A percentile compares a stretch with the other conserved stretches of the same genome.
These are phyloP conservation scores for Chelonoidis abingdonii DNA, from an alignment of 2,113 vertebrate genomes.

Conservation along the genomic window DNA sequence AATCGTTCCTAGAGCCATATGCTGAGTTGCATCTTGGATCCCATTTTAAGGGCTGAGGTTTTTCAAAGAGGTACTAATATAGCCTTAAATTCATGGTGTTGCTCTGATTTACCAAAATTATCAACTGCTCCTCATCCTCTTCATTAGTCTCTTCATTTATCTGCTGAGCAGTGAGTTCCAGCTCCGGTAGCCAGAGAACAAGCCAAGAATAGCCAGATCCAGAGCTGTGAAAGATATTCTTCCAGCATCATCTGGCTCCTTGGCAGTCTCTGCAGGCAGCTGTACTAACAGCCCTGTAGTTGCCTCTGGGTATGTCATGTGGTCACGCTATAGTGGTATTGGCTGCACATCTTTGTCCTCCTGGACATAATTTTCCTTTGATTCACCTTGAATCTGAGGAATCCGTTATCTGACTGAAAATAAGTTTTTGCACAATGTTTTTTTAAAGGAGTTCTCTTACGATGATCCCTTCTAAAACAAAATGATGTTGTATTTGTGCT, in stretches of 20 bases:
- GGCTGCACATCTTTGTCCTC: slow-evolving; percentile 57
- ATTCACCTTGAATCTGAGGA: slow-evolving; percentile 73
- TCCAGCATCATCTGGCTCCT: slow-evolving; percentile 64
- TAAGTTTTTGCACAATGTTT: neutral
- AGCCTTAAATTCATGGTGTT: slow-evolving; percentile 27
- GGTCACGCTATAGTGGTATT: neutral
- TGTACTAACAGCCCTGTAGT: slow-evolving; percentile 43
- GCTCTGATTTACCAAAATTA: slow-evolving; percentile 28
- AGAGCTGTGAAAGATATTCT: slow-evolving; percentile 67
- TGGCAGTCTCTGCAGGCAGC: slow-evolving; percentile 58
- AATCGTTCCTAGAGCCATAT: neutral
- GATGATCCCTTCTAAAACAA: slow-evolving; percentile 42
- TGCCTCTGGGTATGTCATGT: slow-evolving; percentile 54
- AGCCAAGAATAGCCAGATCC: slow-evolving; percentile 62
- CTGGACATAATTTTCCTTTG: slow-evolving; percentile 71
- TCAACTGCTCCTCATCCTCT: slow-evolving; percentile 34
- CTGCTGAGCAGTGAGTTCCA: slow-evolving; percentile 63
- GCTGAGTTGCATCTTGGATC: slow-evolving; percentile 1
- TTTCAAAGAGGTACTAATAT: neutral
- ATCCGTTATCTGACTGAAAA: neutral
- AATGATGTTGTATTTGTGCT: slow-evolving; percentile 53
- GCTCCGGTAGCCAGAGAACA: slow-evolving; percentile 29
- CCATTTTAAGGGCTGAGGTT: slow-evolving; percentile 45
- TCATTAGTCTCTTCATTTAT: slow-evolving; percentile 65
- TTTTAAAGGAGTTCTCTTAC: slow-evolving; percentile 23